Percentiles rank a stretch among this genome's conserved stretches.
Conservation (phyloP, 1,140 invertebrate species). For the Lucilia sericata region DNA sequence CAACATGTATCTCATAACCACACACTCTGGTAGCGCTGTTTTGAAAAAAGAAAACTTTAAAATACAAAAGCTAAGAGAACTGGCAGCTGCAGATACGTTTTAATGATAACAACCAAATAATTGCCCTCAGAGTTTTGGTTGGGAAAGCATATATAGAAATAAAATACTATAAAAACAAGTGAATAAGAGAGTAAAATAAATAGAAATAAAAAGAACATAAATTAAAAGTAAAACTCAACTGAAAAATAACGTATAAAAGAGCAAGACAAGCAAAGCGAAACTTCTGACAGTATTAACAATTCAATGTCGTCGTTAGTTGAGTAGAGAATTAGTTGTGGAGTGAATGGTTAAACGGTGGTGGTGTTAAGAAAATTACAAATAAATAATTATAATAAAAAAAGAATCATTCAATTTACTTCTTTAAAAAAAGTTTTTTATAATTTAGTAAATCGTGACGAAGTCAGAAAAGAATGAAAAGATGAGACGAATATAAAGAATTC, state of each 20-base stretch:
- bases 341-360: not conserved
- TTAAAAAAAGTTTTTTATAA: not conserved
- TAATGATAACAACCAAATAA: no score
- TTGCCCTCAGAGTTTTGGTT: no score
- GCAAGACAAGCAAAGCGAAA: not conserved
- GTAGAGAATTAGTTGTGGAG: not conserved
- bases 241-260: conserved; percentile 30
- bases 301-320: conserved; percentile 13
- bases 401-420: not conserved
- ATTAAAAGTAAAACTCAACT: not conserved
- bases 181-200: not conserved
- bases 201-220: not conserved
- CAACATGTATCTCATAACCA: no score
- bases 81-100: no score
- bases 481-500: not conserved
- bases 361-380: not conserved
- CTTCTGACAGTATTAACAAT: conserved; percentile 32
- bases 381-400: no score
- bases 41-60: no score
- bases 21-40: no score
- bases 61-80: no score
- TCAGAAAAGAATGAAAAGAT: not conserved
- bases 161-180: not conserved
- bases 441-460: not conserved
- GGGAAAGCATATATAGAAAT: not conserved